Evolutionary conservation across 2,888 invertebrate species (phyloP).

Genomic region (Drosophila tripunctata): DNA sequence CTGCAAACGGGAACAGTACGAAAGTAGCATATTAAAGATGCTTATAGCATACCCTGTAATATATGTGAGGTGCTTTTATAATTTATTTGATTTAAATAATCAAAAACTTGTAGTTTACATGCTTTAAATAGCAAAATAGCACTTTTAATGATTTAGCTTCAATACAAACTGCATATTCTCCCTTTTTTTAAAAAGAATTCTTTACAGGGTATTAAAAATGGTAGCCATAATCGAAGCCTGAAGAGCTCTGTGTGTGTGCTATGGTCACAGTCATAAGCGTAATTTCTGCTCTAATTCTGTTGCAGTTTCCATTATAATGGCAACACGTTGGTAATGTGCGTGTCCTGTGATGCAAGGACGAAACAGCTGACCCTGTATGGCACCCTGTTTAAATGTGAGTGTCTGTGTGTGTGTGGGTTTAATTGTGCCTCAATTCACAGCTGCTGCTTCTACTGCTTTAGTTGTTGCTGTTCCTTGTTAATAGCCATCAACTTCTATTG

Average conservation of each 20-base stretch:
- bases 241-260: conserved; percentile 18
- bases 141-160: background rate
- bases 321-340: conserved; percentile 42
- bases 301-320: conserved; percentile 49
- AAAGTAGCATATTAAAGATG: too few species aligned
- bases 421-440: conserved; percentile 49
- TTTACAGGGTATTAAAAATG: conserved; percentile 41
- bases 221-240: conserved; percentile 11
- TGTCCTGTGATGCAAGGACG: conserved; percentile 23
- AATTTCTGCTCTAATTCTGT: conserved; percentile 71
- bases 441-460: background rate
- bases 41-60: too few species aligned
- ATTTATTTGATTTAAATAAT: background rate
- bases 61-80: too few species aligned
- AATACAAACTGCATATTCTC: background rate
- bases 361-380: background rate
- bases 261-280: conserved; percentile 54
- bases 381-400: background rate
- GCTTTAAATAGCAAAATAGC: background rate
- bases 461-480: conserved; percentile 20
- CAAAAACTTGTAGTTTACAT: background rate
- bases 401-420: conserved; percentile 23
- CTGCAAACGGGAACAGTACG: background rate
- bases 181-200: too few species aligned
- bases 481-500: conserved; percentile 26